These are phyloP conservation scores for Synanthedon andrenaeformis DNA, from an alignment of 2,888 invertebrate species.

Conservation along the genomic window DNA sequence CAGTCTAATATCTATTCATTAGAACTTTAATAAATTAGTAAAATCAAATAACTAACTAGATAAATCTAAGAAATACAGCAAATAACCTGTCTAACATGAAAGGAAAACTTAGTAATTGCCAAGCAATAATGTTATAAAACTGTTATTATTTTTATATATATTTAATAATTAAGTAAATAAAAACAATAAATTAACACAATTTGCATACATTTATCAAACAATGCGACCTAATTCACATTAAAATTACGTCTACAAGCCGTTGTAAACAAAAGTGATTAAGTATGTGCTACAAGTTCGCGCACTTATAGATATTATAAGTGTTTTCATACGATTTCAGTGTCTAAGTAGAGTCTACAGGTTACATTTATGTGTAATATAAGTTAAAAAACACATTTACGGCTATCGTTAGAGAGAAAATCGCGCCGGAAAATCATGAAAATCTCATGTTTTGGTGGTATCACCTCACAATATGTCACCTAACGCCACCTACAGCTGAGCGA, in stretches of 20 bases:
- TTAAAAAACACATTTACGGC: constrained; percentile 31
- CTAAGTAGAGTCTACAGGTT: background rate
- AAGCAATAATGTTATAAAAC: no score
- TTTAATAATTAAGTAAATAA: background rate
- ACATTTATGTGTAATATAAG: background rate
- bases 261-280: constrained; percentile 53
- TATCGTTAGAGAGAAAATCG: constrained; percentile 45
- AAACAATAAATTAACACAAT: background rate
- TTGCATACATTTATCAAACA: background rate
- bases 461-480: constrained; percentile 50
- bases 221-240: constrained; percentile 23
- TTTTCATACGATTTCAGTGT: constrained; percentile 13
- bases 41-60: no score
- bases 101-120: no score
- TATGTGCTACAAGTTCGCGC: constrained; percentile 49
- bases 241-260: constrained; percentile 33
- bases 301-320: constrained; percentile 34
- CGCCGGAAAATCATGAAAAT: constrained; percentile 69
- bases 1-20: no score
- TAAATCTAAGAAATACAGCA: no score
- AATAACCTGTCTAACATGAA: no score
- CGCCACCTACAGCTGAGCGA: constrained; percentile 70
- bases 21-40: no score
- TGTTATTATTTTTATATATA: background rate
- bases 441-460: constrained; percentile 58